A percentile compares a stretch with the other conserved stretches of the same genome.
Evolutionary conservation across 2,113 vertebrate genomes (phyloP).

Genomic region (Setophaga petechia): DNA sequence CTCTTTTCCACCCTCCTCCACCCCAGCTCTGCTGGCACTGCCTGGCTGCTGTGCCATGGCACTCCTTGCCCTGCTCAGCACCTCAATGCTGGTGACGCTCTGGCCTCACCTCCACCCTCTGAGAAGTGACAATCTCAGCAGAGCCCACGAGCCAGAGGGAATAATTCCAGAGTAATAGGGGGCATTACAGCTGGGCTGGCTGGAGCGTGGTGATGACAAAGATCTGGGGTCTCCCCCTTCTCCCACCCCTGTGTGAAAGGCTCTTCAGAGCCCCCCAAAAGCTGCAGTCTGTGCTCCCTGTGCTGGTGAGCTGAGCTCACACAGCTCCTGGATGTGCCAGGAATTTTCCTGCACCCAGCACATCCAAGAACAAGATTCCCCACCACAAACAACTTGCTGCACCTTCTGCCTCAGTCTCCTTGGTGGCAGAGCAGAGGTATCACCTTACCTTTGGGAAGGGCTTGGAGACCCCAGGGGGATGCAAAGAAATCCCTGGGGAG

Average conservation of each 20-base stretch:
- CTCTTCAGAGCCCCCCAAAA: not conserved
- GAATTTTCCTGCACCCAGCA: not conserved
- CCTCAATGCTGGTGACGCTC: not conserved
- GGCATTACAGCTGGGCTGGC: not conserved
- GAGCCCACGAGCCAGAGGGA: not conserved
- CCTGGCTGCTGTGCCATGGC: accelerated
- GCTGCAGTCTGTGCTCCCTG: not conserved
- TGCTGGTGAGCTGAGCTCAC: not conserved
- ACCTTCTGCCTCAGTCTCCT: not conserved
- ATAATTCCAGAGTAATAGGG: not conserved
- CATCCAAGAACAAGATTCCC: not conserved
- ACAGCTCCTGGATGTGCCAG: not conserved
- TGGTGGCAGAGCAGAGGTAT: not conserved
- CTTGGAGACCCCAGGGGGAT: not conserved
- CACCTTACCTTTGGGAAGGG: not conserved
- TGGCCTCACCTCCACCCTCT: not conserved
- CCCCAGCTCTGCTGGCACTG: not conserved
- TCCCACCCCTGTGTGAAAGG: not conserved
- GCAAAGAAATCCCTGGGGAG: not conserved
- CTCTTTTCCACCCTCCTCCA: not conserved
- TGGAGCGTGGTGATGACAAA: accelerated
- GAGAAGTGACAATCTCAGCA: not conserved
- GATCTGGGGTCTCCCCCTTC: not conserved
- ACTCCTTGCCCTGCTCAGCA: accelerated
- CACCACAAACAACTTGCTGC: not conserved